Evolutionary conservation across 2,113 vertebrate species (phyloP), one percentile per base, ranked within the genome.

Genomic region (Pithys albifrons): DNA sequence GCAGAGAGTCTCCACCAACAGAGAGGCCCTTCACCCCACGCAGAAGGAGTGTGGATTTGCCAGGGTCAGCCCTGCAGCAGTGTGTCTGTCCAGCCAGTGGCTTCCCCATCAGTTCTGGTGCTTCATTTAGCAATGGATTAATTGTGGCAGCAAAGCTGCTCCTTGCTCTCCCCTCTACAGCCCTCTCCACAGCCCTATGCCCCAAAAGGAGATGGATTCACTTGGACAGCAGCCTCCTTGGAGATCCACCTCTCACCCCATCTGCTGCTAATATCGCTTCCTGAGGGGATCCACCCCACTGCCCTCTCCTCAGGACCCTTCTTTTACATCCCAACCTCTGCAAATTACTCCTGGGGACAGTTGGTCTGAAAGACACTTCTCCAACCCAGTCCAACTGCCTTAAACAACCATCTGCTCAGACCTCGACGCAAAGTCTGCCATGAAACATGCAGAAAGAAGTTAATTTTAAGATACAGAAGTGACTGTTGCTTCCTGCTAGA

Each of bases 1-100:
- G 92, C 93, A 96, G 93, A 96, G 83, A 89, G 85, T 33, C 96
- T 94, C 76, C 41, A 67, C 88, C 95, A 93, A 88, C 70, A 3
- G 16, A 95, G 95, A 91, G 95, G 93, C 95, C 91, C 93, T 93
- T 65, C 4, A 15, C 88, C 28, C 61, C 1, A 1, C 1, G 3
- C 41, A 31, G 79, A 95, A 94, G 90, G 72, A 96, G 88, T 10
- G 2, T 2, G 16, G 72, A 86, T 93, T 91, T 1, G 13, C 83
- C 95, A 84, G 75, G 82, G 93, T 77, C 85, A 88, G 92, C 65
- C 76, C 61, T 37, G 83, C 4, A 10, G 82, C 73, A 89, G 46
- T 72, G 55, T 67, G 51, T 49, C 55, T 86, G 65, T 69, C 65
- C 28, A 57, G 45, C 25, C 88, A 71, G 41, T 15, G 69, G 88